Evolutionary conservation across 2,797 vertebrate species (phyloP).

Genomic region (Pipistrellus nathusii): DNA sequence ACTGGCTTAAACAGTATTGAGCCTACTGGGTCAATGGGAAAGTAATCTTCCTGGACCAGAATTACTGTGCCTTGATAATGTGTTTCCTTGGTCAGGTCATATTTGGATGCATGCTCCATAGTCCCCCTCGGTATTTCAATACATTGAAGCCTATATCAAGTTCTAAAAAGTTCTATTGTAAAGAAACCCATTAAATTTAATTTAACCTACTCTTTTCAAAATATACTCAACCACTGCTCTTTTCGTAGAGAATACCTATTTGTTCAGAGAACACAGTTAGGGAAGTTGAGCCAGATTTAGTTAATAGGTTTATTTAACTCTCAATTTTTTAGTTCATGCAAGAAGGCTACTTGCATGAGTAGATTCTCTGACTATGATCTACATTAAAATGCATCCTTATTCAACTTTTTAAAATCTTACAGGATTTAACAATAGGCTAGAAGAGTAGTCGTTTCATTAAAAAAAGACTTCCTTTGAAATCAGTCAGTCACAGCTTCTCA

Average conservation of each 20-base stretch:
- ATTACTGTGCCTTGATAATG: background rate
- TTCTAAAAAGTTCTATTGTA: background rate
- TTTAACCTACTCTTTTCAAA: conserved; percentile 11
- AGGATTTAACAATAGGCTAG: background rate
- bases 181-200: background rate
- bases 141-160: background rate
- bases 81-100: background rate
- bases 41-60: background rate
- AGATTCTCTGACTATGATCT: background rate
- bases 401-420: background rate
- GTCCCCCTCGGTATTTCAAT: background rate
- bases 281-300: conserved; percentile 19
- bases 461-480: background rate
- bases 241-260: background rate
- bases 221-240: background rate
- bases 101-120: background rate
- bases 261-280: background rate
- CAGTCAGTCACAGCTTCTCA: background rate
- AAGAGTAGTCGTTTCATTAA: background rate
- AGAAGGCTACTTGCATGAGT: background rate
- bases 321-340: background rate
- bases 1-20: background rate
- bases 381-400: background rate
- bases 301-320: conserved; percentile 17
- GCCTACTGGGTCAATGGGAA: background rate